These are phyloP conservation scores for Amphiprion clarkii DNA, from an alignment of 2,797 vertebrate species.

Conservation along the genomic window DNA sequence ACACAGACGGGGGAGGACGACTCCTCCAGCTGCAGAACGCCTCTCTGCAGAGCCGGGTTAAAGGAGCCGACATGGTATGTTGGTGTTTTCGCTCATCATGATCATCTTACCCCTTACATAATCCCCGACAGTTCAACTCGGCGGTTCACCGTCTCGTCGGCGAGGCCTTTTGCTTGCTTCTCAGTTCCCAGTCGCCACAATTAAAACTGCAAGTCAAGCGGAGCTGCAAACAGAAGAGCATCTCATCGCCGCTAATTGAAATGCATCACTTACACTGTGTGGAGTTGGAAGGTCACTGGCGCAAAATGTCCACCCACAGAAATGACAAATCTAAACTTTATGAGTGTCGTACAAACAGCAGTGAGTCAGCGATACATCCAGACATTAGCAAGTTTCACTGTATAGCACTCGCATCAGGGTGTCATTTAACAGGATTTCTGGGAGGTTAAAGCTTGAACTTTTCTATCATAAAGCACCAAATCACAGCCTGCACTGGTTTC, in stretches of 20 bases:
- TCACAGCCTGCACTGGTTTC: too few relatives aligned
- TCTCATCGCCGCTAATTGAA: conserved; percentile 1
- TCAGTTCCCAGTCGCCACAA: conserved; percentile 9
- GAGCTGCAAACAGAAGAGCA: too few relatives aligned
- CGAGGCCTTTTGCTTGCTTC: neutral
- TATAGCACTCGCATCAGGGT: neutral
- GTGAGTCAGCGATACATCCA: conserved; percentile 25
- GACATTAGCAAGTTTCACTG: neutral
- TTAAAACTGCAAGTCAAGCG: conserved; percentile 7
- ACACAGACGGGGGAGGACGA: neutral
- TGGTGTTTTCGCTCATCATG: conserved; percentile 39
- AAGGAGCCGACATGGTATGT: conserved; percentile 29
- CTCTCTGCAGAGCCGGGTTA: neutral
- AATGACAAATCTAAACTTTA: conserved; percentile 1
- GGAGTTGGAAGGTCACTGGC: neutral
- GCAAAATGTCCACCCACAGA: conserved; percentile 28
- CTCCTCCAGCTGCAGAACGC: conserved; percentile 40
- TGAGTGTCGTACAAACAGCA: conserved; percentile 1
- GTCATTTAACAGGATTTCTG: too few relatives aligned
- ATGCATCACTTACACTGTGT: conserved; percentile 23
- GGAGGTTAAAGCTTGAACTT: too few relatives aligned
- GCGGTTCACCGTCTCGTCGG: neutral
- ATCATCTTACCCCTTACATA: conserved; percentile 54
- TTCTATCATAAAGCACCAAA: too few relatives aligned
- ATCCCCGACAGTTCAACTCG: neutral